Percentiles rank a stretch among this genome's conserved stretches.
phyloP scores from a whole-genome alignment of 2,888 invertebrate genomes.

The Crematogaster levior region DNA sequence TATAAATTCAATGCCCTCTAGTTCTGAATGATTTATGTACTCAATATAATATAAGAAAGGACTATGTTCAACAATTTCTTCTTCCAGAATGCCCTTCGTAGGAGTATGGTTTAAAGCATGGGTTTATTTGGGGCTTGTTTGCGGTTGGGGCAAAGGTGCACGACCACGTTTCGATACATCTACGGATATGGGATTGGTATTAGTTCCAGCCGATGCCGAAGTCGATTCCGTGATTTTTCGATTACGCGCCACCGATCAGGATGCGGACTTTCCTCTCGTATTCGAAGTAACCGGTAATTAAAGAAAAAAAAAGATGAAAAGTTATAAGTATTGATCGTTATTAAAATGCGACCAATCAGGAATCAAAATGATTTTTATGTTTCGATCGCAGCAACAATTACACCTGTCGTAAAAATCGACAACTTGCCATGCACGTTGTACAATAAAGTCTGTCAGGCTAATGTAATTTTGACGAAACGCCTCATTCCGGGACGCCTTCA shows the following conservation, averaged over 20 bases:
- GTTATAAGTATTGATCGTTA: background rate
- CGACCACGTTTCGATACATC: slow-evolving; percentile 94
- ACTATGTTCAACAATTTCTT: background rate
- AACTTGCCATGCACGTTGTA: slow-evolving; percentile 94
- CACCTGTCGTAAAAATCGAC: slow-evolving; percentile 92
- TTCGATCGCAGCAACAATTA: slow-evolving; percentile 87
- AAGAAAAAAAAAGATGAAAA: background rate
- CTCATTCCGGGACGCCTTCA: slow-evolving; percentile 94
- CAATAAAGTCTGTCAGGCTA: slow-evolving; percentile 96
- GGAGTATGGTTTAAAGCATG: slow-evolving; percentile 83
- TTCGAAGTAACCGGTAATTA: slow-evolving; percentile 91
- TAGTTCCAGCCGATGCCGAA: slow-evolving; percentile 94
- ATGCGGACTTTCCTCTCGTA: slow-evolving; percentile 94
- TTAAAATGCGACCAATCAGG: background rate
- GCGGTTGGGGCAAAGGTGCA: slow-evolving; percentile 85
- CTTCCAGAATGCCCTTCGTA: slow-evolving; percentile 82
- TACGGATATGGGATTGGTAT: slow-evolving; percentile 93
- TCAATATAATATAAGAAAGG: background rate
- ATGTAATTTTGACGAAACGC: slow-evolving; percentile 92
- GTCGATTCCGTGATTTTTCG: slow-evolving; percentile 95
- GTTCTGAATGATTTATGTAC: background rate
- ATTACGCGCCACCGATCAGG: slow-evolving; percentile 94
- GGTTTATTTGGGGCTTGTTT: slow-evolving; percentile 82
- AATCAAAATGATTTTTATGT: background rate
- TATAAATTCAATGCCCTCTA: background rate